Evolutionary conservation across 2,797 vertebrate genomes (phyloP).

Genomic region (Sebastes minor): DNA sequence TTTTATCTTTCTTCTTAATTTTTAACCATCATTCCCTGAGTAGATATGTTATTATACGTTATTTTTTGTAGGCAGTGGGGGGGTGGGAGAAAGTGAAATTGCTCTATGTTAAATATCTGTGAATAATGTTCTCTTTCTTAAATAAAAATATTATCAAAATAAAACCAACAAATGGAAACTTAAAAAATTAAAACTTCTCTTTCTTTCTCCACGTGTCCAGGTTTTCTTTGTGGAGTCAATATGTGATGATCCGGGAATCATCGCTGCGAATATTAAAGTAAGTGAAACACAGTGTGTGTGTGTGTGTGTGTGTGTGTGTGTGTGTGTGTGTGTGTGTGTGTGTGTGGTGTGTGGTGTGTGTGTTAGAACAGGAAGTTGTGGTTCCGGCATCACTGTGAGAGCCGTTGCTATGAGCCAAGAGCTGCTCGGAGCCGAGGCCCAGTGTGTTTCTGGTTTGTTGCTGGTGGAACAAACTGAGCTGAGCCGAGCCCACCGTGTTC

Average conservation of each 20-base stretch:
- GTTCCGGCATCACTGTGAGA: neutral
- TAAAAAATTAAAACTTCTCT: no score
- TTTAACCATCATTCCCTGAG: no score
- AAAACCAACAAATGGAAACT: no score
- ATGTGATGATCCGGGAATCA: conserved; percentile 89
- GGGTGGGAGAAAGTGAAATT: no score
- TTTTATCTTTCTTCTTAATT: no score
- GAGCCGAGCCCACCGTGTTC: neutral
- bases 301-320: neutral
- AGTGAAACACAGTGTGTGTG: neutral
- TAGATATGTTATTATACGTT: no score
- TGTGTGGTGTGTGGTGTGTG: neutral
- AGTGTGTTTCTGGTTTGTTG: neutral
- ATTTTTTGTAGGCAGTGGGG: no score
- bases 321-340: neutral
- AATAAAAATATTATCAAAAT: no score
- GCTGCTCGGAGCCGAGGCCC: neutral
- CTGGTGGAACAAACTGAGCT: neutral
- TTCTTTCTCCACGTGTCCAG: conserved; percentile 52
- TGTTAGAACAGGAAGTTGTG: neutral
- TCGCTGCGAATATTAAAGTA: conserved; percentile 92
- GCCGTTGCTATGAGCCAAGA: neutral
- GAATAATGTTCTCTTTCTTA: no score
- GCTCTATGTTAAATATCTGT: no score
- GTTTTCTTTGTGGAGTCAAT: conserved; percentile 92